These are phyloP conservation scores for Tauraco erythrolophus DNA, from an alignment of 2,113 vertebrate genomes.

Conservation along the genomic window DNA sequence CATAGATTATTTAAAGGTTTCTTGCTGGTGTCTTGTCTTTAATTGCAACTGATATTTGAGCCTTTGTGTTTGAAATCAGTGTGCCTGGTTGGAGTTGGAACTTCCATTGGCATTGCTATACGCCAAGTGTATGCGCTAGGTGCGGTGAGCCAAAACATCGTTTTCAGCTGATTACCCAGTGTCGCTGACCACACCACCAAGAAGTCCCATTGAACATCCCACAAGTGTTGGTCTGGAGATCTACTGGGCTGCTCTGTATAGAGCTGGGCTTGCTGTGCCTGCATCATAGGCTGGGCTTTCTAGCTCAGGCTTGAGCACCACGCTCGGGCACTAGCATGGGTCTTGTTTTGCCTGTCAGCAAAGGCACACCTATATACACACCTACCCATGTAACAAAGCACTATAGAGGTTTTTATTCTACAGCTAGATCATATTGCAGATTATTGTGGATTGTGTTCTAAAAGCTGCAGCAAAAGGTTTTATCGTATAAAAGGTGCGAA, in stretches of 20 bases:
- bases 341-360: neutral
- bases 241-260: neutral
- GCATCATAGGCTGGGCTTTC: neutral
- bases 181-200: neutral
- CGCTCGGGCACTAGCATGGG: no score
- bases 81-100: neutral
- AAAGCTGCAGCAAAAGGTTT: neutral
- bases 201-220: neutral
- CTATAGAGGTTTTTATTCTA: neutral
- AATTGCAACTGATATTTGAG: neutral
- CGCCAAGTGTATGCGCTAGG: rapidly evolving
- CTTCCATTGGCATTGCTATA: neutral
- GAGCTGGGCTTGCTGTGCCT: neutral
- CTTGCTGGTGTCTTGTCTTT: neutral
- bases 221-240: neutral
- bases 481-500: neutral
- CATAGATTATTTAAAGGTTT: neutral
- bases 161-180: neutral
- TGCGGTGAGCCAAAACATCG: neutral
- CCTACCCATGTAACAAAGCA: neutral
- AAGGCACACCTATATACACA: neutral
- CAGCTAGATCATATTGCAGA: neutral
- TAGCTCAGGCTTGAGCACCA: neutral
- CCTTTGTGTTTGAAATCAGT: neutral
- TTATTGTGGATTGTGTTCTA: neutral